These are phyloP conservation scores for Craseonycteris thonglongyai DNA, from an alignment of 2,113 vertebrate species.

Conservation along the genomic window DNA sequence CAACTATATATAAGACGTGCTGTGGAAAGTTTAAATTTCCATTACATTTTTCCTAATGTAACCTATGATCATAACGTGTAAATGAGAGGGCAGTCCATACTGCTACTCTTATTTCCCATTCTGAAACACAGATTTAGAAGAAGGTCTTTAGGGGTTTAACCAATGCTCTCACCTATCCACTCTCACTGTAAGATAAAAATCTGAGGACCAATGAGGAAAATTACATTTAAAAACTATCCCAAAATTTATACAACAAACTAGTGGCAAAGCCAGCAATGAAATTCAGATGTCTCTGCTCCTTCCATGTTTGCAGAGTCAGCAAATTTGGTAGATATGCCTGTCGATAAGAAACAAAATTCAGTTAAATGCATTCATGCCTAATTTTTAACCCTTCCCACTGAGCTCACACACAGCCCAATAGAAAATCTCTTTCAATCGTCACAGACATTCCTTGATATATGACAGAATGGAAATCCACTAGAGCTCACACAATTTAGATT, in stretches of 20 bases:
- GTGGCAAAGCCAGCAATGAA: neutral
- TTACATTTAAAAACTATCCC: neutral
- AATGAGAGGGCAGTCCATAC: neutral
- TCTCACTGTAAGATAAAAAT: constrained; percentile 5
- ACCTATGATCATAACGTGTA: neutral
- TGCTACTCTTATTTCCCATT: neutral
- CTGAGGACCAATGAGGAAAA: neutral
- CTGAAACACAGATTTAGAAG: neutral
- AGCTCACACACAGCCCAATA: neutral
- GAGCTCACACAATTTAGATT: constrained; percentile 33
- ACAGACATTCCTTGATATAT: neutral
- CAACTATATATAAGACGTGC: neutral
- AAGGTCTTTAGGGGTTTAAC: neutral
- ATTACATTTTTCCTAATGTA: neutral
- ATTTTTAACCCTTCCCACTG: constrained; percentile 27
- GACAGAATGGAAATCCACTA: constrained; percentile 15
- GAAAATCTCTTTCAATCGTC: constrained; percentile 23
- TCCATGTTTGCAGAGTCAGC: neutral
- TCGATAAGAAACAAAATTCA: constrained; percentile 31
- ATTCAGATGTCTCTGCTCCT: neutral
- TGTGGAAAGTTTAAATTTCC: neutral
- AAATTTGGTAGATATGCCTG: neutral
- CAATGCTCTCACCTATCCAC: neutral
- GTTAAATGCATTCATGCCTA: neutral
- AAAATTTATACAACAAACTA: neutral